These are phyloP conservation scores for Drosophila infuscata DNA, from an alignment of 2,888 invertebrate species.

Conservation along the genomic window DNA sequence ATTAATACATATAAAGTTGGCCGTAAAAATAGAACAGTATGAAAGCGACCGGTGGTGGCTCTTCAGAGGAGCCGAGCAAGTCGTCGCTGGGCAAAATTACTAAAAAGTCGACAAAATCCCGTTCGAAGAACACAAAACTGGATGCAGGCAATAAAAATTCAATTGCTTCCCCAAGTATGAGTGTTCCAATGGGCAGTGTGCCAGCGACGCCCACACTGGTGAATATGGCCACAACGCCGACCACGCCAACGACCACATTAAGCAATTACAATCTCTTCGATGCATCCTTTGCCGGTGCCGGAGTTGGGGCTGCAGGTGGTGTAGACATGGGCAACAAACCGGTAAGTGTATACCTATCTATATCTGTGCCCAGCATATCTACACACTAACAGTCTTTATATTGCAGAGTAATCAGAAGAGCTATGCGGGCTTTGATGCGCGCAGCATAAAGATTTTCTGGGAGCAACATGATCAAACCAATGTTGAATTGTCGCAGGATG, in stretches of 20 bases:
- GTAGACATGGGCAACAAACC: constrained; percentile 55
- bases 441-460: constrained; percentile 84
- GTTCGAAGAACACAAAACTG: constrained; percentile 77
- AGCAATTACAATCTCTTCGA: constrained; percentile 73
- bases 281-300: constrained; percentile 60
- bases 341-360: constrained; percentile 5
- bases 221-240: constrained; percentile 73
- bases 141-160: constrained; percentile 55
- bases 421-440: constrained; percentile 83
- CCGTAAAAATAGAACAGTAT: constrained; percentile 31
- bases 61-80: constrained; percentile 71
- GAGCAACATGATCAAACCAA: constrained; percentile 85
- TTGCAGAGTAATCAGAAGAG: constrained; percentile 76
- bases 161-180: constrained; percentile 20
- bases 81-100: constrained; percentile 73
- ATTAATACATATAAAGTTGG: background rate
- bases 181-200: constrained; percentile 48
- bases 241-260: constrained; percentile 71
- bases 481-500: constrained; percentile 82
- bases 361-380: background rate
- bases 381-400: background rate
- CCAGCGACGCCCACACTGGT: constrained; percentile 57
- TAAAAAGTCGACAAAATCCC: constrained; percentile 83
- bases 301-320: constrained; percentile 31
- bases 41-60: constrained; percentile 64